phyloP scores from a whole-genome alignment of 2,888 invertebrate genomes.

The Achlya flavicornis region DNA sequence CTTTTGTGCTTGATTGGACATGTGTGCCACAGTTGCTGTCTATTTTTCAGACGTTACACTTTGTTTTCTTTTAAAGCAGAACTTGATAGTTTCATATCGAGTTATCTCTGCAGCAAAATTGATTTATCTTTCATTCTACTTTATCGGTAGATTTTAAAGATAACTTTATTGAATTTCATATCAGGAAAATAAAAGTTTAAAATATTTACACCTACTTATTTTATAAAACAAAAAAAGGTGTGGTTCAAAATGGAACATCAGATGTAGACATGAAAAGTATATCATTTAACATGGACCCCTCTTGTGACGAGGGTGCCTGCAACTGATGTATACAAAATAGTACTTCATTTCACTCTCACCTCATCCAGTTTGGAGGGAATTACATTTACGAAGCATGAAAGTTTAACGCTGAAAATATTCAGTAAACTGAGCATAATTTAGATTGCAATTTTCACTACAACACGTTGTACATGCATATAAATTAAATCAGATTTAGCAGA shows the following conservation, averaged over 20 bases:
- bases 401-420: background rate
- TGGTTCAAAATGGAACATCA: constrained; percentile 23
- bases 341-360: constrained; percentile 39
- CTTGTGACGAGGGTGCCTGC: constrained; percentile 44
- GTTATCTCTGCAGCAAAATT: background rate
- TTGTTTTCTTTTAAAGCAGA: constrained; percentile 25
- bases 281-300: constrained; percentile 35
- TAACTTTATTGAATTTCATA: background rate
- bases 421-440: no score
- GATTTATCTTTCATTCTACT: constrained; percentile 10
- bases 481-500: background rate
- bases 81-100: constrained; percentile 8
- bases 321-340: constrained; percentile 44
- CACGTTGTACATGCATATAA: background rate
- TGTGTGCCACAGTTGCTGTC: constrained; percentile 40
- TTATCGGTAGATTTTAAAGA: constrained; percentile 23
- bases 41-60: constrained; percentile 31
- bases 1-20: constrained; percentile 53
- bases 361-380: constrained; percentile 10
- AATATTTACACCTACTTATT: no score
- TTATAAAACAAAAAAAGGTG: constrained; percentile 12
- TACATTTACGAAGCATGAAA: background rate
- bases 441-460: background rate
- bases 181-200: background rate
- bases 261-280: constrained; percentile 28